Conservation (phyloP, 2,888 invertebrate genomes). For the Agonum fuliginosum region DNA sequence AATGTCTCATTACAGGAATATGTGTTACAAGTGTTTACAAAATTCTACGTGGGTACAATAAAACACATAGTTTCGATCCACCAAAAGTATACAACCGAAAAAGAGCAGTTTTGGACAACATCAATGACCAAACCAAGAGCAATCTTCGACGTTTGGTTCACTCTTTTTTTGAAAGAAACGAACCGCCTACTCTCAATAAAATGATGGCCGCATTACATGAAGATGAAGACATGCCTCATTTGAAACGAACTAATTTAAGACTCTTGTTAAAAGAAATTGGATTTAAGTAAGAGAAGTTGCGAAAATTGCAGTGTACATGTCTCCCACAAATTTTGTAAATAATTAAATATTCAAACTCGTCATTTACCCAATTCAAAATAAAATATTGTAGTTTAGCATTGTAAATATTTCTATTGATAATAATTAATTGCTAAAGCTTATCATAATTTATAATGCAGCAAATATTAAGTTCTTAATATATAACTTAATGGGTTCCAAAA, state of each 20-base stretch:
- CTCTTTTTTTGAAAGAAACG: slow-evolving; percentile 25
- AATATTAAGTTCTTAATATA: too few species aligned
- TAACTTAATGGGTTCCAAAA: too few species aligned
- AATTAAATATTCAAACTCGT: too few species aligned
- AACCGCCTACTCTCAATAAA: slow-evolving; percentile 19
- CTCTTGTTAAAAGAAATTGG: slow-evolving; percentile 4
- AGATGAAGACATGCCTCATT: background rate
- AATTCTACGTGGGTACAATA: slow-evolving; percentile 13
- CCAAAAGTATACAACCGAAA: slow-evolving; percentile 16
- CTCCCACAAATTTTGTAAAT: background rate
- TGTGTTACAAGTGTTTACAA: background rate
- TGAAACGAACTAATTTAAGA: slow-evolving; percentile 24
- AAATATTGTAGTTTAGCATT: too few species aligned
- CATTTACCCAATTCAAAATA: too few species aligned
- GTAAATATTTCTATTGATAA: too few species aligned
- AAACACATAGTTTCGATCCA: background rate
- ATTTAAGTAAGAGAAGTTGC: background rate
- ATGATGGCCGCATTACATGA: slow-evolving; percentile 2
- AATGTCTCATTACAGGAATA: background rate
- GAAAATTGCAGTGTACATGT: background rate
- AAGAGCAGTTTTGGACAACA: slow-evolving; percentile 33
- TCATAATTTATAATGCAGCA: too few species aligned
- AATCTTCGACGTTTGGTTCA: background rate
- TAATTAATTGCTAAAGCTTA: too few species aligned
- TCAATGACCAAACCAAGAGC: slow-evolving; percentile 15